Conservation (phyloP, 1,140 invertebrate genomes). For the Conopomorpha cramerella region DNA sequence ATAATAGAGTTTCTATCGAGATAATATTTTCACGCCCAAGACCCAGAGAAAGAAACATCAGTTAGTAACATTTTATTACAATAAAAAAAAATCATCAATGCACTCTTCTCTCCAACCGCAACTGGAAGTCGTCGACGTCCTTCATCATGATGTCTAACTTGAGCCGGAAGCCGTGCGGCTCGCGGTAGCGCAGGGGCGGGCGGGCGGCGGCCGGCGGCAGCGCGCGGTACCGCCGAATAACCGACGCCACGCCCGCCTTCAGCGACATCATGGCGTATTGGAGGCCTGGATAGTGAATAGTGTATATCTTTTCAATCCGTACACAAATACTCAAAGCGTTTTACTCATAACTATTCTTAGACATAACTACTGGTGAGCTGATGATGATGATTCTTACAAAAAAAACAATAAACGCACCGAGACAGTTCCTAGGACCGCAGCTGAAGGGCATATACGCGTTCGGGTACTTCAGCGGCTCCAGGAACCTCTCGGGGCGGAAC, state of each 20-base stretch:
- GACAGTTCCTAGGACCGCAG: neutral
- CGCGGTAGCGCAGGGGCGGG: neutral
- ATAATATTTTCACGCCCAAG: no score
- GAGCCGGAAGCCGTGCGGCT: neutral
- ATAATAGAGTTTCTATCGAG: no score
- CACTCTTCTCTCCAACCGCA: neutral
- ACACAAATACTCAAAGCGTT: no score
- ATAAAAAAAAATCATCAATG: no score
- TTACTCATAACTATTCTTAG: no score
- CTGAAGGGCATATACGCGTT: neutral
- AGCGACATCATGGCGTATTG: neutral
- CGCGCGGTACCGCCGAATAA: neutral
- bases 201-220: neutral
- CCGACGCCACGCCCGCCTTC: neutral
- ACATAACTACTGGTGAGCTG: no score
- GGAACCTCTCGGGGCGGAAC: constrained; percentile 10
- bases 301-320: no score
- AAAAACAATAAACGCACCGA: neutral
- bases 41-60: no score
- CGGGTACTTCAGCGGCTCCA: neutral
- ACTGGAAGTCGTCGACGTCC: neutral
- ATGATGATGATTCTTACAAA: no score
- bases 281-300: neutral
- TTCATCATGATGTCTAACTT: neutral
- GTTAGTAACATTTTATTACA: no score